Conservation (phyloP, 2,888 invertebrate genomes). For the Notocelia uddmanniana region DNA sequence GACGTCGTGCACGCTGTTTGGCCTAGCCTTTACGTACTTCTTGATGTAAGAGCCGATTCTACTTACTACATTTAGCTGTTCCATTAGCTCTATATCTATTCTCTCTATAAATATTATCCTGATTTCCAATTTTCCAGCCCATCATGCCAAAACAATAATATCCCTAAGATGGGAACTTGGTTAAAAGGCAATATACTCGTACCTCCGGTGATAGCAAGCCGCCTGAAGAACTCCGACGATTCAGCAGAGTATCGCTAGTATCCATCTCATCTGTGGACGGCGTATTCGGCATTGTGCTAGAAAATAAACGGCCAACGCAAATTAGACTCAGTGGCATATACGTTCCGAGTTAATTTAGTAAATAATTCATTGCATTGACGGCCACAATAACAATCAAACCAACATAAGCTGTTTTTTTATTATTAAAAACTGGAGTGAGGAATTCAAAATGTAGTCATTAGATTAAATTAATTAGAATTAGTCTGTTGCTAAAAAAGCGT, state of each 20-base stretch:
- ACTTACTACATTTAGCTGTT: not conserved
- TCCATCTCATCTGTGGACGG: slow-evolving; percentile 90
- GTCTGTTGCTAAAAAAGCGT: slow-evolving; percentile 17
- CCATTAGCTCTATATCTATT: not conserved
- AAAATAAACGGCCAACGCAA: slow-evolving; percentile 50
- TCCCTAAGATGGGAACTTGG: not conserved
- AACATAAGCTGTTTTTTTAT: not conserved
- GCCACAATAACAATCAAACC: not conserved
- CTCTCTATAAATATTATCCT: too few relatives aligned
- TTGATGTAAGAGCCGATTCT: not conserved
- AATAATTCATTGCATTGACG: not conserved
- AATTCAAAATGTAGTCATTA: not conserved
- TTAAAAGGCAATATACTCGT: slow-evolving; percentile 48
- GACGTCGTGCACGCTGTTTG: too few relatives aligned
- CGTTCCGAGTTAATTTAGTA: not conserved
- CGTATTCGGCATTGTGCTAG: slow-evolving; percentile 88
- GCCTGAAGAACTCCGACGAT: slow-evolving; percentile 92
- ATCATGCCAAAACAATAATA: not conserved
- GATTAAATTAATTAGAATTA: slow-evolving; percentile 6
- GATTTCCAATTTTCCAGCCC: not conserved
- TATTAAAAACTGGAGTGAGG: not conserved
- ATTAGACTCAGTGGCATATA: not conserved
- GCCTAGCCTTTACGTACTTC: too few relatives aligned
- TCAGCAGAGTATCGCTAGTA: slow-evolving; percentile 81
- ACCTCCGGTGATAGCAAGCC: slow-evolving; percentile 94